phyloP scores from a whole-genome alignment of 2,113 vertebrate species.

The Jacana jacana region DNA sequence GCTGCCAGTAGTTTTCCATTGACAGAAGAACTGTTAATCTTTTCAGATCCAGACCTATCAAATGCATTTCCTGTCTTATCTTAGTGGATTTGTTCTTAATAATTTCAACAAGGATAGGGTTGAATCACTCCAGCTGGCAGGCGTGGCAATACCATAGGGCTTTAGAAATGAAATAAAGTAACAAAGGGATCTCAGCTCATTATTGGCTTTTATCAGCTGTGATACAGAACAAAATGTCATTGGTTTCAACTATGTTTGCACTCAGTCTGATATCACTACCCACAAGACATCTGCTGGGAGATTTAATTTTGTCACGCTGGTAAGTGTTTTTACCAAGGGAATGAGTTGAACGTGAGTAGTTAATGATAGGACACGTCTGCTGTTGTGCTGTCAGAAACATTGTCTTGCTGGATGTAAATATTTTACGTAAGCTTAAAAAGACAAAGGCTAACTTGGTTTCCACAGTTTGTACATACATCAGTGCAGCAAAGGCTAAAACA shows the following conservation, averaged over 20 bases:
- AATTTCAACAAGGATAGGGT: background rate
- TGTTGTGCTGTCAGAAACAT: slow-evolving; percentile 3
- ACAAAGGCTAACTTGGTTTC: background rate
- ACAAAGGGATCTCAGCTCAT: background rate
- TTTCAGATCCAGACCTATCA: background rate
- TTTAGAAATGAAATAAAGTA: slow-evolving; percentile 11
- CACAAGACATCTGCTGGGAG: slow-evolving; percentile 50
- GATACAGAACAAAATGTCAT: slow-evolving; percentile 13
- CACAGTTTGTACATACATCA: background rate
- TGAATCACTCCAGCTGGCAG: background rate
- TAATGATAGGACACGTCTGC: background rate
- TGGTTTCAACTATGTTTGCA: slow-evolving; percentile 37
- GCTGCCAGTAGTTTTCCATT: background rate
- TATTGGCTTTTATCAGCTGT: slow-evolving; percentile 24
- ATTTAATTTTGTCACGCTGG: slow-evolving; percentile 47
- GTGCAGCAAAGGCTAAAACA: background rate
- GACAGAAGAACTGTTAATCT: background rate
- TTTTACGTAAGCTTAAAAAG: slow-evolving; percentile 12
- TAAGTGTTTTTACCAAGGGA: slow-evolving; percentile 37
- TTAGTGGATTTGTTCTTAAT: background rate
- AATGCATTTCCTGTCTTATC: background rate
- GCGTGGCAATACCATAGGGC: background rate
- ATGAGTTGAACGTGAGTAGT: background rate
- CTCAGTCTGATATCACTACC: slow-evolving; percentile 50
- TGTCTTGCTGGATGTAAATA: slow-evolving; percentile 30